Conservation (phyloP, 1,140 invertebrate genomes). For the Paramacrobiotus metropolitanus region DNA sequence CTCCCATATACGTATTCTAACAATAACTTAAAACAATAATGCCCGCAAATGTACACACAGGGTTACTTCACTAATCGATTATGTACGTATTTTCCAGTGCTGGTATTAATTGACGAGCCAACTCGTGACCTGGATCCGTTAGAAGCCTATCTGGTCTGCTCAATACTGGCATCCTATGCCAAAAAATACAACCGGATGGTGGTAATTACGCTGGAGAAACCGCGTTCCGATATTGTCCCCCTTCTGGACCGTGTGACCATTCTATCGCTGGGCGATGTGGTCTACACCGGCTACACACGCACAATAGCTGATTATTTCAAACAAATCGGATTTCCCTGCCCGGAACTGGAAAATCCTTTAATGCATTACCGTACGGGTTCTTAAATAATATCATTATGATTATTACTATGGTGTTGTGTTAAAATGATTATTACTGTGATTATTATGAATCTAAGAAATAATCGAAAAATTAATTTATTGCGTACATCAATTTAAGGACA, state of each 20-base stretch:
- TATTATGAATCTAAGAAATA: too few species aligned
- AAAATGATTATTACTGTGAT: too few species aligned
- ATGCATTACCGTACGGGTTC: neutral
- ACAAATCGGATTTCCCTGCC: neutral
- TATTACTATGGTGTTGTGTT: too few species aligned
- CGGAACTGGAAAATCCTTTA: neutral
- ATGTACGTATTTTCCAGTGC: too few species aligned
- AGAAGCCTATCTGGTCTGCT: slow-evolving; percentile 70
- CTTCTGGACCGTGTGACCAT: slow-evolving; percentile 58
- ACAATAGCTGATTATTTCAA: neutral
- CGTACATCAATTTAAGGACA: too few species aligned
- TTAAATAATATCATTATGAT: too few species aligned
- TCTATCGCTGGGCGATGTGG: slow-evolving; percentile 29
- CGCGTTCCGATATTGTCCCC: slow-evolving; percentile 69
- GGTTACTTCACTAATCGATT: too few species aligned
- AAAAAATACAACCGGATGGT: slow-evolving; percentile 69
- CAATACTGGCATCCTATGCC: slow-evolving; percentile 68
- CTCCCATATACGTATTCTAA: too few species aligned
- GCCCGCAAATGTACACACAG: too few species aligned
- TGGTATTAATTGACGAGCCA: slow-evolving; percentile 64
- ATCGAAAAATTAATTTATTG: too few species aligned
- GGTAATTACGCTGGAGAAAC: slow-evolving; percentile 69
- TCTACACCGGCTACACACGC: neutral
- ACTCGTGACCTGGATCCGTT: slow-evolving; percentile 69
- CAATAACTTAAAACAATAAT: too few species aligned